A percentile compares a stretch with the other conserved stretches of the same genome.
Evolutionary conservation across 1,140 invertebrate species (phyloP).

Genomic region (Drosophila murphyi): DNA sequence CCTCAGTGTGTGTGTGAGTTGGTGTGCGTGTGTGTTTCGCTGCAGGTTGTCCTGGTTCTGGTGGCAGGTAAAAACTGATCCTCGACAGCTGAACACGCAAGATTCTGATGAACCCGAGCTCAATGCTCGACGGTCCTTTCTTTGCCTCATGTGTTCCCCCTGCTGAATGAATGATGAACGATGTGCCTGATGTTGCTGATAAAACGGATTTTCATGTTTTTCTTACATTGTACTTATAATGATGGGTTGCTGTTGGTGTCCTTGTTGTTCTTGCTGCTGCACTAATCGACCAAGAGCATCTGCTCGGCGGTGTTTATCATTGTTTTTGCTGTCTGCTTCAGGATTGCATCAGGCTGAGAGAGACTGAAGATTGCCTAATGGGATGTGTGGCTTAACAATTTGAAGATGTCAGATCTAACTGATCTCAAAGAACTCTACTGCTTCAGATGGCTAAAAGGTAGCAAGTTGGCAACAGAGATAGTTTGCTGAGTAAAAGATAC

Average conservation of each 20-base stretch:
- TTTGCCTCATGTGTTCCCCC: constrained; percentile 12
- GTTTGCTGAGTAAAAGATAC: too few species aligned
- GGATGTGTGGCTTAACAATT: background rate
- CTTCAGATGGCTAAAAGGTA: too few species aligned
- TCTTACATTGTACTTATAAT: constrained; percentile 49
- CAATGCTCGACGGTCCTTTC: background rate
- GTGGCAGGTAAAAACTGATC: constrained; percentile 38
- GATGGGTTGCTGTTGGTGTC: constrained; percentile 19
- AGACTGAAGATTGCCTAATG: background rate
- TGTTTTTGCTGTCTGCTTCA: background rate
- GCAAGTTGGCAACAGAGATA: too few species aligned
- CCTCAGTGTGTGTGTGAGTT: constrained; percentile 9
- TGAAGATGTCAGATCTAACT: too few species aligned
- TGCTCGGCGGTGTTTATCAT: constrained; percentile 12
- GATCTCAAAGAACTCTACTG: too few species aligned
- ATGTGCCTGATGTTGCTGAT: constrained; percentile 42
- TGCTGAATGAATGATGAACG: constrained; percentile 26
- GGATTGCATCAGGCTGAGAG: constrained; percentile 13
- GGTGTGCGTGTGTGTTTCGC: background rate
- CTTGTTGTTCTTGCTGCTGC: background rate
- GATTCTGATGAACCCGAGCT: constrained; percentile 35
- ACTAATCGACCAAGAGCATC: constrained; percentile 33
- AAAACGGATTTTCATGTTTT: constrained; percentile 71
- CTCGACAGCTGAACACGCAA: constrained; percentile 48
- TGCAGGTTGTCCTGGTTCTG: constrained; percentile 39